Base-by-base conservation (phyloP, 2,888 invertebrate species). In the Drosophila suboccidentalis region DNA sequence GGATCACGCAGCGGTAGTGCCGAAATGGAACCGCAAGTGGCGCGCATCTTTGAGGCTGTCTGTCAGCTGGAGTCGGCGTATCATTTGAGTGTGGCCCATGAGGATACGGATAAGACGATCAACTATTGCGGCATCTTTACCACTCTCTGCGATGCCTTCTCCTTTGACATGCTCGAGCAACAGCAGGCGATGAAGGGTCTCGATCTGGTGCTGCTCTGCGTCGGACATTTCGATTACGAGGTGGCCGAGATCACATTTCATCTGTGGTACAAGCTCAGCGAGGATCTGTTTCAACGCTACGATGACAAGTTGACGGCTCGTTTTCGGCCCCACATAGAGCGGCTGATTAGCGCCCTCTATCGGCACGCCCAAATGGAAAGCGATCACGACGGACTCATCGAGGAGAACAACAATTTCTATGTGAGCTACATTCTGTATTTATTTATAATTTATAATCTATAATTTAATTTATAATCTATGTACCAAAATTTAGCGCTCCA, bases 141-240 rank as follows among this genome's bases (percentile, higher is more conserved):
- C 2, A 98, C 90, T 3, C 82, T 91, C 17, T 98, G 96, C 0
- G 99, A 99, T 93, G 95, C 98, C 8, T 97, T 98, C 92, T 93
- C 99, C 78, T 95, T 96, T 75, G 96, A 96, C 90, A 97, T 99
- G 87, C 94, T 98, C 3, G 76, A 94, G 11, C 94, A 94, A 44
- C 94, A 94, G 76, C 92, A 93, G 67, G 94, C 94, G 19, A 94
- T 98, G 73, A 95, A 96, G 91, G 95, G 97, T 3, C 93, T 99
- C 70, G 98, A 99, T 91, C 94, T 98, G 79, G 96, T 98, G 10
- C 94, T 99, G 50, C 95, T 96, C 39, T 98, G 99, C 93, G 97
- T 98, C 10, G 98, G 98, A 0, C 98, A 99, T 94, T 98, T 98
- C 93, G 98, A 99, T 92, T 99, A 98, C 93, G 98, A 99, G 95